These are phyloP conservation scores for Lineus longissimus DNA, from an alignment of 1,140 invertebrate species.

Conservation along the genomic window DNA sequence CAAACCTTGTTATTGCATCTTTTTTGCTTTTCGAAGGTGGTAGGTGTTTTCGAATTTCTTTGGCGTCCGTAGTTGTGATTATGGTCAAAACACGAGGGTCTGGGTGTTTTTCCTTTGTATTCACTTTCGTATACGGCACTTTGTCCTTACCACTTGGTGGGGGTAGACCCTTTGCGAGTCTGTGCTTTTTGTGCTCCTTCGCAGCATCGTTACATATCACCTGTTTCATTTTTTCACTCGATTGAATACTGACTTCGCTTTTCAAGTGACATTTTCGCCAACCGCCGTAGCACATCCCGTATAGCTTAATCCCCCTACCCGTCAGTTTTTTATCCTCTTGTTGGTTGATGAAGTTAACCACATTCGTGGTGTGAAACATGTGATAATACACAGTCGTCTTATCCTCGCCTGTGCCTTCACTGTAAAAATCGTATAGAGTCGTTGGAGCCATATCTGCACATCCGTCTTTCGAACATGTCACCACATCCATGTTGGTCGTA, in stretches of 20 bases:
- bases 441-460: not conserved
- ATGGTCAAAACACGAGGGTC: not conserved
- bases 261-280: not conserved
- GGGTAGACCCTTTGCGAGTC: not conserved
- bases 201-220: not conserved
- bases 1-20: not conserved
- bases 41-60: not conserved
- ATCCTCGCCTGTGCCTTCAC: not conserved
- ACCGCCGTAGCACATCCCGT: not conserved
- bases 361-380: not conserved
- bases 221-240: not conserved
- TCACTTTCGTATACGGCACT: not conserved
- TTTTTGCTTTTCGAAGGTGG: not conserved
- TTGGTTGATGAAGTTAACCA: not conserved
- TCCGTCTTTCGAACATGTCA: not conserved
- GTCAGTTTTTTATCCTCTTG: not conserved
- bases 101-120: not conserved
- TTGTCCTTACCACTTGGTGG: not conserved
- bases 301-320: not conserved
- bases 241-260: not conserved
- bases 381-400: not conserved
- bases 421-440: not conserved
- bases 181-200: not conserved
- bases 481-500: not conserved
- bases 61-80: not conserved